A percentile compares a stretch with the other conserved stretches of the same genome.
phyloP scores from a whole-genome alignment of 2,113 vertebrate species.

The Ptychochromis oligacanthus region DNA sequence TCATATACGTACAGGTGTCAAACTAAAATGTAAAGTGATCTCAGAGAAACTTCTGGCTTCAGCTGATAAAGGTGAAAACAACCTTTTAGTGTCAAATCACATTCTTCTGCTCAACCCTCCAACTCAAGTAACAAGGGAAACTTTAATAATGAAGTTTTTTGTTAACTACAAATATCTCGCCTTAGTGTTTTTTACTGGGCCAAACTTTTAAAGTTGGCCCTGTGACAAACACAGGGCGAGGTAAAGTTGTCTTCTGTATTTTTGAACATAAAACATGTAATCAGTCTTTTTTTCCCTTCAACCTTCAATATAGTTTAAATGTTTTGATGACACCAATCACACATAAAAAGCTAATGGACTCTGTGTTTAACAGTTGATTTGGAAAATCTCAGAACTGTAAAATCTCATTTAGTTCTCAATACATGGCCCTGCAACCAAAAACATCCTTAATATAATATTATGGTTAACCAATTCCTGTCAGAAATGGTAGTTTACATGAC shows the following conservation, averaged over 20 bases:
- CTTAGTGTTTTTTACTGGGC: too few relatives aligned
- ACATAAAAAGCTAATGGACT: rapidly evolving
- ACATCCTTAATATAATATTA: not conserved
- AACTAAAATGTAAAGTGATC: not conserved
- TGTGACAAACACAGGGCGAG: too few relatives aligned
- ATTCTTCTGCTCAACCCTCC: not conserved
- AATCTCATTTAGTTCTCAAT: not conserved
- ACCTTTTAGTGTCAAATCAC: not conserved
- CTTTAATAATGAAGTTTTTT: too few relatives aligned
- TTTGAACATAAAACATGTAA: too few relatives aligned
- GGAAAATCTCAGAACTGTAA: not conserved
- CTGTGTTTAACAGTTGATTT: not conserved
- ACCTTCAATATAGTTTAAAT: too few relatives aligned
- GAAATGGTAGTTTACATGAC: not conserved
- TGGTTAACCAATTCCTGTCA: not conserved
- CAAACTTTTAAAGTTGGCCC: too few relatives aligned
- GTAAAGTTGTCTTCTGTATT: too few relatives aligned
- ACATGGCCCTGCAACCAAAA: not conserved
- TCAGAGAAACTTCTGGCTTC: not conserved
- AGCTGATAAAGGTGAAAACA: not conserved
- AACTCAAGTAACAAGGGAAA: too few relatives aligned
- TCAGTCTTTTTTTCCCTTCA: too few relatives aligned
- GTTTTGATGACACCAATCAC: rapidly evolving
- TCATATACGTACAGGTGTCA: not conserved
- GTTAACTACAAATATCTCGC: too few relatives aligned